Base-by-base conservation (phyloP, 2,797 vertebrate species). In the Poecile montanus region DNA sequence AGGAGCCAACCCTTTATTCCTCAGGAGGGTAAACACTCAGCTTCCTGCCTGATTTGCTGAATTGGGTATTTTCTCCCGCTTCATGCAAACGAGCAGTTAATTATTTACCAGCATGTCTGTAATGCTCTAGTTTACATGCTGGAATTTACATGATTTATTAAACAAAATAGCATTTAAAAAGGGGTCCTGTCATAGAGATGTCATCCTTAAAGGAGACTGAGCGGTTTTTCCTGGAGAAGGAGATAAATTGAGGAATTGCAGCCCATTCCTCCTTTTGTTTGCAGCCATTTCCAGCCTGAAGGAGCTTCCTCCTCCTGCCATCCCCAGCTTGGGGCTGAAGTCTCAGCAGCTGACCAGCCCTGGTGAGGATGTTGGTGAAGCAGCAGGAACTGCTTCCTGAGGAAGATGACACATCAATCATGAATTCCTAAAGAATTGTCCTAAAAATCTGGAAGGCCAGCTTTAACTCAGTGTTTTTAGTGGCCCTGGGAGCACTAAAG, bases 81-180 rank as follows among this genome's bases (percentile, higher is more conserved):
- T 85, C 76, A 78, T 56, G 77, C 74, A 95, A 94, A 91, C 2
- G 7, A 94, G 84, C 79, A 78, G 78, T 97, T 94, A 96, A 96
- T 97, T 95, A 96, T 97, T 96, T 78, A 96, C 75, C 78, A 95
- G 85, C 56, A 66, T 81, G 89, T 44, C 93, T 92, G 91, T 95
- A 95, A 85, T 83, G 93, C 80, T 96, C 83, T 76, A 56, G 89
- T 95, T 97, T 96, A 92, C 89, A 94, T 21, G 80, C 90, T 78
- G 78, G 78, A 85, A 82, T 94, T 94, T 88, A 62, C 94, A 94
- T 92, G 91, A 97, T 96, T 96, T 96, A 94, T 96, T 96, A 86
- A 97, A 90, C 42, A 67, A 95, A 94, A 94, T 68, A 89, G 68
- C 82, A 87, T 88, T 92, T 78, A 14, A 76, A 95, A 92, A 72